Evolutionary conservation across 2,113 vertebrate genomes (phyloP), one percentile per base, ranked within the genome.

Genomic region (Ammospiza caudacuta): DNA sequence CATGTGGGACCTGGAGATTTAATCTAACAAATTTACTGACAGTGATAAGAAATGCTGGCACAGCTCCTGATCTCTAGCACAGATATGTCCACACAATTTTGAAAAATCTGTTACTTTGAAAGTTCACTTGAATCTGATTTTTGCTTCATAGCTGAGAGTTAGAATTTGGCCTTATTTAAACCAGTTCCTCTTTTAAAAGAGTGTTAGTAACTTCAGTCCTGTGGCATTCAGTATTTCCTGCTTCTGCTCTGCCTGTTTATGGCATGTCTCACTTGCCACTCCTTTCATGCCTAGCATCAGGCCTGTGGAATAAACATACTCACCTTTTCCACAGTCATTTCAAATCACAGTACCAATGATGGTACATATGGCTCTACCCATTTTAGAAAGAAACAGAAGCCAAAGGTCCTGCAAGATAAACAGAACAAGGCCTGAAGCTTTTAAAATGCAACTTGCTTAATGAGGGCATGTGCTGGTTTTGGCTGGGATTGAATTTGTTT

Each of bases 291-390:
- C 16, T 27, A 28, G 44, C 59, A 33, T 43, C 14, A 8, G 55
- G 18, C n/a, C 83, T 23, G 23, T 59, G 31, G 29, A 91, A 87
- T 57, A 69, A 83, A 66, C 6, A 33, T 23, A 46, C 11, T 88
- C 20, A 21, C 49, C 16, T 83, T 87, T 91, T 81, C 73, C 73
- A 64, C 15, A 17, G 46, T 18, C 2, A 0, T 77, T 90, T 68
- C 49, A 61, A 79, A 35, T 31, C 49, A 25, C 2, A 0, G 52
- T 69, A 57, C 35, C 1, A 0, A 3, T 52, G 58, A 28, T 22
- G 10, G 68, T 52, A 54, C 3, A 0, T 31, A 23, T 20, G 11
- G 33, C 27, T 67, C 43, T 29, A 21, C n/a, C 15, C 27, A 7
- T 76, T 89, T 91, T 33, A 35, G 41, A 33, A 66, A 54, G 33